Percentiles rank a stretch among this genome's conserved stretches.
Conservation (phyloP, 2,113 vertebrate genomes). For the Cisticola juncidis region DNA sequence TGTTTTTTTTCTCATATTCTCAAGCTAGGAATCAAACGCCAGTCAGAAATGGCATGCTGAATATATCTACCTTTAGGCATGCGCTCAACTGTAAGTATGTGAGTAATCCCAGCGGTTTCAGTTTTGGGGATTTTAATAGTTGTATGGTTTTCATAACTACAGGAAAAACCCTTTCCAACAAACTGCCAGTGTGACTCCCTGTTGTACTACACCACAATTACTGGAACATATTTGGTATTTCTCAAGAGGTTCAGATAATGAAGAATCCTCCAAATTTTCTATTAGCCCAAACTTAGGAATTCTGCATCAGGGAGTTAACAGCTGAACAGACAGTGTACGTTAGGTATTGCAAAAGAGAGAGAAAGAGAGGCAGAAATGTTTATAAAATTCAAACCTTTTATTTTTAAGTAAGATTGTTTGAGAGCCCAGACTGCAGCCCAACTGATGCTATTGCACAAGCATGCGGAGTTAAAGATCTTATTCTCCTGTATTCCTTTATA, state of each 20-base stretch:
- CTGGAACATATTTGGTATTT: slow-evolving; percentile 69
- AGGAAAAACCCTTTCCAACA: slow-evolving; percentile 69
- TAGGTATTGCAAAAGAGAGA: slow-evolving; percentile 8
- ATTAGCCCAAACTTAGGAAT: slow-evolving; percentile 66
- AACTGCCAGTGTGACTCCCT: slow-evolving; percentile 69
- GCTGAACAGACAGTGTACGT: slow-evolving; percentile 27
- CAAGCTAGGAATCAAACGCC: not conserved
- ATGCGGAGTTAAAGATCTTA: not conserved
- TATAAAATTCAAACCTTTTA: not conserved
- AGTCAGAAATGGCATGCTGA: slow-evolving; percentile 32
- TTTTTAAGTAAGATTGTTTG: not conserved
- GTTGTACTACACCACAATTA: slow-evolving; percentile 68
- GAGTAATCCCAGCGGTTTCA: slow-evolving; percentile 45
- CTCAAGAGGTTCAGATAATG: slow-evolving; percentile 68
- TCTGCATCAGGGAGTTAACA: slow-evolving; percentile 63
- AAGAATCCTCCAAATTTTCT: slow-evolving; percentile 70
- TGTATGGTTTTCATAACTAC: slow-evolving; percentile 71
- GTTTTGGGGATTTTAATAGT: slow-evolving; percentile 71
- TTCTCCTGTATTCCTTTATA: not conserved
- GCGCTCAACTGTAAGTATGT: slow-evolving; percentile 66
- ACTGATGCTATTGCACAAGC: not conserved
- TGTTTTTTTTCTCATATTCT: not conserved
- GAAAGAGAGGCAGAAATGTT: not conserved
- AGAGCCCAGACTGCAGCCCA: not conserved
- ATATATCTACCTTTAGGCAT: slow-evolving; percentile 67